Evolutionary conservation across 2,797 vertebrate genomes (phyloP).

Genomic region (Lacerta bilineata): DNA sequence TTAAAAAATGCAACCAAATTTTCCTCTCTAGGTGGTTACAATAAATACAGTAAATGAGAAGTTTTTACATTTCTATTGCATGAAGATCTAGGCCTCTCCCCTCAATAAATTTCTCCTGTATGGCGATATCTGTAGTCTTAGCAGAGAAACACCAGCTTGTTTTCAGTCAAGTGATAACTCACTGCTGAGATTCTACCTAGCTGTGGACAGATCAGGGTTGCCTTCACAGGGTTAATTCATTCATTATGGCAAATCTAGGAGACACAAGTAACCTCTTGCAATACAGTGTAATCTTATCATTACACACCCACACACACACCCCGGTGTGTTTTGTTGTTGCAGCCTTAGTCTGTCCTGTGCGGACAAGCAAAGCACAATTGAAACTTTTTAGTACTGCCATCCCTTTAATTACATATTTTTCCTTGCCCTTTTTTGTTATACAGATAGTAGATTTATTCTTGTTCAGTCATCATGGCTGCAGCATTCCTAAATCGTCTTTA

Average conservation of each 20-base stretch:
- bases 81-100: background rate
- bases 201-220: background rate
- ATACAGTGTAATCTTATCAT: background rate
- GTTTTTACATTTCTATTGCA: background rate
- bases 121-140: background rate
- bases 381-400: background rate
- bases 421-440: background rate
- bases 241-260: background rate
- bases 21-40: background rate
- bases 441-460: background rate
- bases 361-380: background rate
- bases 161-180: background rate
- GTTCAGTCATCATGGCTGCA: background rate
- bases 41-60: background rate
- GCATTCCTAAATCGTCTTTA: background rate
- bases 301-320: no score
- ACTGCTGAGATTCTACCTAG: background rate
- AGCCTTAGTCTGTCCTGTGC: background rate
- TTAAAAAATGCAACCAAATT: background rate
- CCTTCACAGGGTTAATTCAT: background rate
- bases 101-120: background rate
- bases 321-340: background rate
- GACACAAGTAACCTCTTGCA: background rate
- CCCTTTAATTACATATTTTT: background rate
- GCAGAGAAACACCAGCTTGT: background rate